Evolutionary conservation across 2,797 vertebrate species (phyloP).

Genomic region (Emys orbicularis): DNA sequence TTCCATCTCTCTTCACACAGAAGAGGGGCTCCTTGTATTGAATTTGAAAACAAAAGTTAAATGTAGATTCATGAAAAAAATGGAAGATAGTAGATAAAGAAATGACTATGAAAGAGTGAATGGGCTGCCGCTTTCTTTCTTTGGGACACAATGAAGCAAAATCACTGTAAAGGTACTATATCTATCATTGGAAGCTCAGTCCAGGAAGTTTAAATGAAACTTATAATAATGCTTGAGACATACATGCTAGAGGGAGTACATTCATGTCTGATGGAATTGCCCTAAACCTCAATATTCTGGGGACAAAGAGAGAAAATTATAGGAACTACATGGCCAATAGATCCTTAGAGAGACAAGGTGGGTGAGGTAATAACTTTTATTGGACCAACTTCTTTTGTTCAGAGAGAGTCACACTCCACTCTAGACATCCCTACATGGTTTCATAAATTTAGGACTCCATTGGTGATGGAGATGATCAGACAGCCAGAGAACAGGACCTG

Average conservation of each 20-base stretch:
- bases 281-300: not conserved
- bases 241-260: not conserved
- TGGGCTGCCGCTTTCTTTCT: not conserved
- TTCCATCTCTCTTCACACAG: not conserved
- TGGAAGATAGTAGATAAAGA: not conserved
- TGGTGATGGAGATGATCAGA: not conserved
- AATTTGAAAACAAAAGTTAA: not conserved
- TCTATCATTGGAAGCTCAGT: not conserved
- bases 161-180: not conserved
- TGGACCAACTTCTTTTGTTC: not conserved
- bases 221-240: not conserved
- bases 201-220: not conserved
- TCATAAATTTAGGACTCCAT: not conserved
- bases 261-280: not conserved
- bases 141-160: conserved; percentile 11
- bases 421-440: not conserved
- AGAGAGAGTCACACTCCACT: not conserved
- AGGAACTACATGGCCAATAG: not conserved
- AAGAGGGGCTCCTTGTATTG: not conserved
- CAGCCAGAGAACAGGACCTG: not conserved
- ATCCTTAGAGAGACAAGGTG: not conserved
- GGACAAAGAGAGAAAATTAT: not conserved
- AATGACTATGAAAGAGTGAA: not conserved
- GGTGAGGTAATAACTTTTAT: not conserved
- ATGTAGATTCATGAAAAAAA: not conserved